Percentiles rank a stretch among this genome's conserved stretches.
Conservation (phyloP, 2,888 invertebrate genomes). For the Hydriomena furcata region DNA sequence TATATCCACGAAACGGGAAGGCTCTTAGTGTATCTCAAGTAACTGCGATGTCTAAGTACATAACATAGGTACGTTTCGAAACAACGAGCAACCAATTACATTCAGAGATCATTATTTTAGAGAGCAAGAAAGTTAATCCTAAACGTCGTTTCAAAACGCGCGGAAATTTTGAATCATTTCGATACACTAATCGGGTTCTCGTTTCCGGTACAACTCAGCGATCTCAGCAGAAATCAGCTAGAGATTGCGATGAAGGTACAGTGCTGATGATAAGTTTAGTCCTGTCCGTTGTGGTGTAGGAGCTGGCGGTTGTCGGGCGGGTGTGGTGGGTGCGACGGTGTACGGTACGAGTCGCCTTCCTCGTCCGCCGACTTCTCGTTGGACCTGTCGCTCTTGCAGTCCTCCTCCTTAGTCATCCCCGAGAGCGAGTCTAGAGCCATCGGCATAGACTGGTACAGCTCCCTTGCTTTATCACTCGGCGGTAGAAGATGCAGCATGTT, state of each 20-base stretch:
- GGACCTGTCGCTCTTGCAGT: conserved; percentile 86
- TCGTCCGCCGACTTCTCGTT: conserved; percentile 86
- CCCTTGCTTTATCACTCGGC: conserved; percentile 89
- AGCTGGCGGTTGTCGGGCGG: conserved; percentile 86
- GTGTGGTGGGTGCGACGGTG: conserved; percentile 83
- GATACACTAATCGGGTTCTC: conserved; percentile 56
- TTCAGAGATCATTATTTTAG: conserved; percentile 37
- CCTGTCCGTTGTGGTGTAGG: conserved; percentile 91
- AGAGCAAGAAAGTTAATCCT: conserved; percentile 36
- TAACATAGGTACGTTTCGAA: conserved; percentile 11
- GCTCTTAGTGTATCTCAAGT: conserved; percentile 54
- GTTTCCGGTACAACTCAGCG: conserved; percentile 44
- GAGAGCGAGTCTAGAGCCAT: conserved; percentile 84
- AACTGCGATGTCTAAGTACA: conserved; percentile 21
- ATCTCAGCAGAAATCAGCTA: conserved; percentile 22
- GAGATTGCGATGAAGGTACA: conserved; percentile 39
- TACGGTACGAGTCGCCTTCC: conserved; percentile 75
- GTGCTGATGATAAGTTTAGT: conserved; percentile 74
- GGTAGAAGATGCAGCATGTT: conserved; percentile 93
- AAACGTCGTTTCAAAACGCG: conserved; percentile 27
- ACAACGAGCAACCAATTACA: conserved; percentile 29
- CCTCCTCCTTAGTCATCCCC: conserved; percentile 82
- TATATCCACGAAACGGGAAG: conserved; percentile 55
- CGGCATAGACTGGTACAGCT: conserved; percentile 83
- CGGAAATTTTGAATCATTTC: conserved; percentile 29